These are phyloP conservation scores for Papilio elwesi DNA, from an alignment of 2,888 invertebrate genomes.

Conservation along the genomic window DNA sequence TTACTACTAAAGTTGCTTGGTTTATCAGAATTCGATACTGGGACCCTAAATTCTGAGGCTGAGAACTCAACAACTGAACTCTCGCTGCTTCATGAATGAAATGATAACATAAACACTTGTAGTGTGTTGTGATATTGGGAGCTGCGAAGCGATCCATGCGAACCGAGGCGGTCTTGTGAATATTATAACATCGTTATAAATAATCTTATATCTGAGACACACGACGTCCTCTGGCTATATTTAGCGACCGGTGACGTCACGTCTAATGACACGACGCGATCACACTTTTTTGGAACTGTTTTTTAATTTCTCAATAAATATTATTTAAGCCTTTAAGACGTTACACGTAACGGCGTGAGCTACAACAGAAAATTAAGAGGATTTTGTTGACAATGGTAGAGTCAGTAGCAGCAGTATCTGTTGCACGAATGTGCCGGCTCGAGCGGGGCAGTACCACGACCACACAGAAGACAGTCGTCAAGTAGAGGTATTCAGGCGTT, in stretches of 20 bases:
- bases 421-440: no score
- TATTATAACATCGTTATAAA: constrained; percentile 5
- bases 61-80: not conserved
- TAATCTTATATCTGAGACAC: constrained; percentile 10
- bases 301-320: constrained; percentile 14
- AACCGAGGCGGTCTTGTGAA: not conserved
- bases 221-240: constrained; percentile 8
- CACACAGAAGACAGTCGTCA: not conserved
- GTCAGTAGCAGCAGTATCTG: no score
- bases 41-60: no score
- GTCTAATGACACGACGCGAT: not conserved
- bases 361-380: no score
- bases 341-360: no score
- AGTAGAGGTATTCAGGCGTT: no score
- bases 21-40: no score
- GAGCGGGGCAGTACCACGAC: no score
- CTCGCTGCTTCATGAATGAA: not conserved
- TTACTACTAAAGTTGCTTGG: no score
- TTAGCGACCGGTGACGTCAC: constrained; percentile 9
- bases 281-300: constrained; percentile 1
- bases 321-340: no score
- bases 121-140: not conserved
- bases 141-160: not conserved
- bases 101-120: not conserved
- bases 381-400: no score